Base-by-base conservation (phyloP, 2,888 invertebrate species). In the Eupsilia transversa region DNA sequence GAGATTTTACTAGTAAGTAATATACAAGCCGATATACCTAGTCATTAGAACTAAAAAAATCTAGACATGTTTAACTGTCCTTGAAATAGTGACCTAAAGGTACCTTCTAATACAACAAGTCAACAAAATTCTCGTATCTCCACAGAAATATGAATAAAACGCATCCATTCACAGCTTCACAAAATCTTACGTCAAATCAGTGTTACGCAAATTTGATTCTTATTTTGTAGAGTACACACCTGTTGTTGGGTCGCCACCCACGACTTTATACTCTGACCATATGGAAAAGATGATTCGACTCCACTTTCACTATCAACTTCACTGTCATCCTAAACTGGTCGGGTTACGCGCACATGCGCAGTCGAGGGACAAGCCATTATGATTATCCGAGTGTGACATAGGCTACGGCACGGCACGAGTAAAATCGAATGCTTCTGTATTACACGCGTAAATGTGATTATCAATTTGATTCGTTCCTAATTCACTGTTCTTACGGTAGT, bases 271-370 rank as follows among this genome's bases (percentile, higher is more conserved):
- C 87, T 46, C 89, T 89, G 74, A 69, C 88, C 83, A 74, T 86
- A 80, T 82, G 23, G 67, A 74, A 80, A 83, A 86, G 77, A 64
- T 73, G 80, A 72, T 64, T 38, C 52, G 35, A 65, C 68, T 64
- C 64, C 79, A 79, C 85, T 73, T 77, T 84, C 85, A 86, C 83
- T 85, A 74, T 77, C 46, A 74, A 61, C 60, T 72, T 27, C 64
- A 52, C 71, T 70, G 74, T 67, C 82, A 84, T 85, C 83, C 86
- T 41, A 78, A 86, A 86, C 76, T 76, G 67, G 77, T 70, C 78
- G 89, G 80, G 71, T 91, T 82, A 46, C 65, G 43, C 69, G 88
- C 91, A 91, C 93, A 93, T 93, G 93, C 93, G 93, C 92, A 89
- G 64, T 85, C 56, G 46, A 60, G 72, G 69, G 68, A 65, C 78